These are phyloP conservation scores for Dromas ardeola DNA, from an alignment of 2,113 vertebrate species.

Conservation along the genomic window DNA sequence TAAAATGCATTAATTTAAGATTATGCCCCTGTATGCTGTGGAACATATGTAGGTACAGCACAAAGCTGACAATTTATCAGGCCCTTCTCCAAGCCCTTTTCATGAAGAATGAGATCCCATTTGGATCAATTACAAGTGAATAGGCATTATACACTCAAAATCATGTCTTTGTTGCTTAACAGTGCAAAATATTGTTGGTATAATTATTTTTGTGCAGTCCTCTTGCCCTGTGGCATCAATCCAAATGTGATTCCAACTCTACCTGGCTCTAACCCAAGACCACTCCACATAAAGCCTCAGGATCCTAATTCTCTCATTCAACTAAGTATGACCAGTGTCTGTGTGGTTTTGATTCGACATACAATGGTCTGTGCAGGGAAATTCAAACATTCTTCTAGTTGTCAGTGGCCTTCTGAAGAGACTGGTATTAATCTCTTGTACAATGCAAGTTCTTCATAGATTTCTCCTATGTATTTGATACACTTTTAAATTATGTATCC, in stretches of 20 bases:
- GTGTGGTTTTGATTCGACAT: not conserved
- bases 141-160: constrained; percentile 45
- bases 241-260: constrained; percentile 6
- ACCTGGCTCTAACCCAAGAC: constrained; percentile 30
- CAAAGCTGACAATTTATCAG: constrained; percentile 65
- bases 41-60: constrained; percentile 69
- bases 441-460: not conserved
- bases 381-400: not conserved
- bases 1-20: constrained; percentile 69
- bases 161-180: constrained; percentile 48
- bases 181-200: constrained; percentile 39
- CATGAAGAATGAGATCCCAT: constrained; percentile 60
- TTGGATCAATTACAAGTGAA: constrained; percentile 63
- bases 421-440: not conserved
- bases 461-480: not conserved
- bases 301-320: not conserved
- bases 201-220: constrained; percentile 42
- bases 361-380: not conserved
- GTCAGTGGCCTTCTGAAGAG: not conserved
- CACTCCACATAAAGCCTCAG: not conserved
- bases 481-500: not conserved
- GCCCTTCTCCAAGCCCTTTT: constrained; percentile 47
- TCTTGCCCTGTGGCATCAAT: not conserved
- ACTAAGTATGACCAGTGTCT: not conserved
- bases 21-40: constrained; percentile 54